These are phyloP conservation scores for Apoda limacodes DNA, from an alignment of 2,888 invertebrate species.

Conservation along the genomic window DNA sequence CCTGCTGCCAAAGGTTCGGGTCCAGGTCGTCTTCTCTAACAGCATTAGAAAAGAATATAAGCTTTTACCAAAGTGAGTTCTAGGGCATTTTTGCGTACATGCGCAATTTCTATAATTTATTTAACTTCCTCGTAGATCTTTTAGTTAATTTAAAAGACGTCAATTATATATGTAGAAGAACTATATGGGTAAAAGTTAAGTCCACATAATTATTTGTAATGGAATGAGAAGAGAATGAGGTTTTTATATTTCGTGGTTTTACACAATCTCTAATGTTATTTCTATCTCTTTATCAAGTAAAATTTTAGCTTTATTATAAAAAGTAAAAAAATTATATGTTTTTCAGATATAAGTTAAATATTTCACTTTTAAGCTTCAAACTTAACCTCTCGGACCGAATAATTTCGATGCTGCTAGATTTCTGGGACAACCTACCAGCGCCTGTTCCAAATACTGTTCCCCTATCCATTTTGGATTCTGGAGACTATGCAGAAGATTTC, in stretches of 20 bases:
- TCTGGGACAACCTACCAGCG: constrained; percentile 58
- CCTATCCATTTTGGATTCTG: constrained; percentile 55
- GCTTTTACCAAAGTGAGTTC: constrained; percentile 72
- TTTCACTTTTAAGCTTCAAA: constrained; percentile 77
- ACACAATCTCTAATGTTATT: no score
- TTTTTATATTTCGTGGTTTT: no score
- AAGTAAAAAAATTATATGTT: constrained; percentile 11
- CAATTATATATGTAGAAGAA: no score
- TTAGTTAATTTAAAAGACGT: no score
- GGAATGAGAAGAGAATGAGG: not conserved
- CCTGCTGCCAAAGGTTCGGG: constrained; percentile 75
- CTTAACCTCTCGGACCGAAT: constrained; percentile 81
- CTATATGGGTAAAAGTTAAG: no score
- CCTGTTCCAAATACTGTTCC: constrained; percentile 60
- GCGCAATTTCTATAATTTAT: no score
- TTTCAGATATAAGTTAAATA: constrained; percentile 80
- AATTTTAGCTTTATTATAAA: no score
- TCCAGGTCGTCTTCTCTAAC: constrained; percentile 77
- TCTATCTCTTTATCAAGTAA: no score
- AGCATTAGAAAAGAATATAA: constrained; percentile 79
- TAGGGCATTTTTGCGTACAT: no score
- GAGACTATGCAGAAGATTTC: constrained; percentile 42
- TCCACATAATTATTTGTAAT: no score
- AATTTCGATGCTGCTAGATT: constrained; percentile 74
- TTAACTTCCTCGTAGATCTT: no score